Evolutionary conservation across 2,797 vertebrate species (phyloP), one percentile per base, ranked within the genome.

Genomic region (Myripristis murdjan): DNA sequence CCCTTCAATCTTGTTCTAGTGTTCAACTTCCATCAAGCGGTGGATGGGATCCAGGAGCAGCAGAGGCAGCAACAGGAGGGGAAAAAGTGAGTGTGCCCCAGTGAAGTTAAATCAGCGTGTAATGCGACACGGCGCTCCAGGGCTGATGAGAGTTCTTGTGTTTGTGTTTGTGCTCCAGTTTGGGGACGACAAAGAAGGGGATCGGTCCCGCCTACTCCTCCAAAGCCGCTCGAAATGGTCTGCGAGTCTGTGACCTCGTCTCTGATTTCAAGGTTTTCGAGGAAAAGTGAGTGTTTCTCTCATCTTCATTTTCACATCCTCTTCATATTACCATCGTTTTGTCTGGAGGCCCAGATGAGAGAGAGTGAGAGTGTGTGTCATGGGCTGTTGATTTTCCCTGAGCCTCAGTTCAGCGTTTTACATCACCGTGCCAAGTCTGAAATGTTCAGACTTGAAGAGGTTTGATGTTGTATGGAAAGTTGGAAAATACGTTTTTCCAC

Each of bases 141-240:
- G 35, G 31, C 16, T 56, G 11, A 22, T 37, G 5, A 12, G 3
- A 10, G 11, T 31, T 26, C 6, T 24, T 64, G 22, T 64, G 1
- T 67, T 74, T 70, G 22, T 16, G 63, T 41, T 83, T 48, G 16
- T 54, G 22, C 39, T 64, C 5, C 80, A 96, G 95, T 88, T 85
- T 96, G 78, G 95, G 95, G 60, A 96, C 95, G 1, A 96, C 95
- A 11, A 96, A 95, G 78, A 96, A 96, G 72, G 95, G 95, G 0
- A 96, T 96, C 2, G 95, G 95, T 0, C 95, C 95, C 0, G 95
- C 95, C 9, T 96, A 96, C 77, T 95, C 95, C 15, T 95, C 95
- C 39, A 96, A 96, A 87, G 95, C 95, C 0, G 95, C 95, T 47
- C 94, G 95, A 0, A 96, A 95, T 1, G 95, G 95, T 1, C 88